Percentiles rank a stretch among this genome's conserved stretches.
Conservation (phyloP, 2,113 vertebrate species). For the Toxostoma redivivum region DNA sequence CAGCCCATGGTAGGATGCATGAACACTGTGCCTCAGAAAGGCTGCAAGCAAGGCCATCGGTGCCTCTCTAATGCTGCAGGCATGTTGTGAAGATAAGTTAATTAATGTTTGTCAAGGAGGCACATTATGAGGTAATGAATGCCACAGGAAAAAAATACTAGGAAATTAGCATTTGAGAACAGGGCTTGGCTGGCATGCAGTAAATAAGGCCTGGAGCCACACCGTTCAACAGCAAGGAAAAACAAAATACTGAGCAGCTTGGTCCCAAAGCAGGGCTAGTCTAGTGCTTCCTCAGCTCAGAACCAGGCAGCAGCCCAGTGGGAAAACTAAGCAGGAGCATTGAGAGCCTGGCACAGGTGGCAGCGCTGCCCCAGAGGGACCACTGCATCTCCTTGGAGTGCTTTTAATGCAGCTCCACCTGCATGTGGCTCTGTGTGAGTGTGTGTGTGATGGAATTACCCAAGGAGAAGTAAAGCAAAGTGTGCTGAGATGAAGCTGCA, state of each 20-base stretch:
- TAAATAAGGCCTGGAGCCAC: neutral
- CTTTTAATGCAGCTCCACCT: accelerated
- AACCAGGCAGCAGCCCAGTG: accelerated
- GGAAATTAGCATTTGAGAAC: neutral
- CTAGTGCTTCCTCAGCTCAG: neutral
- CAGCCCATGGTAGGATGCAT: accelerated
- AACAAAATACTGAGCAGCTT: neutral
- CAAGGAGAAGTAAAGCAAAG: neutral
- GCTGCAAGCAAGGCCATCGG: accelerated
- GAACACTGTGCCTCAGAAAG: neutral
- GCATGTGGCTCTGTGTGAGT: neutral
- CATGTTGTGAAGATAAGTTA: neutral
- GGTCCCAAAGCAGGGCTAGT: neutral
- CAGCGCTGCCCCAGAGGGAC: accelerated
- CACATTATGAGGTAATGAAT: neutral
- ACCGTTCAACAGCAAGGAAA: accelerated
- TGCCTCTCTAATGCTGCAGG: neutral
- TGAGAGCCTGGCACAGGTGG: accelerated
- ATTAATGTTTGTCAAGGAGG: neutral
- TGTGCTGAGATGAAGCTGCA: neutral
- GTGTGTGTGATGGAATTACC: neutral
- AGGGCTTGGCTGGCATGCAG: neutral
- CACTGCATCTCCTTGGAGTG: neutral
- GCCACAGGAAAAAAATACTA: neutral
- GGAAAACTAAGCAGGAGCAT: neutral